phyloP scores from a whole-genome alignment of 2,113 vertebrate genomes.

The Strix aluco region DNA sequence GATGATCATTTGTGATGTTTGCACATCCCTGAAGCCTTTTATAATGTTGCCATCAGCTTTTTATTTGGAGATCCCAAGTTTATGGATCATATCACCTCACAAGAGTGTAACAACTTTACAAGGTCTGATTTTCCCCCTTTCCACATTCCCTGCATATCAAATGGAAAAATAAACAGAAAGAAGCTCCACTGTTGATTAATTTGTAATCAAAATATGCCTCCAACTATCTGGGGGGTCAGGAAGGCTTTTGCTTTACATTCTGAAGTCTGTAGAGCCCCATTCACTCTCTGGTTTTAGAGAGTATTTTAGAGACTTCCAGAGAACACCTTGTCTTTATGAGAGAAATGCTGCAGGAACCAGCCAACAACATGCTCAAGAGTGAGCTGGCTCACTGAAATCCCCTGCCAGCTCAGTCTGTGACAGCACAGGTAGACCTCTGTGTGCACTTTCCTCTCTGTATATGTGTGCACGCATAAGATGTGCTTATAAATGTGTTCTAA shows the following conservation, averaged over 20 bases:
- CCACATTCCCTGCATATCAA: background rate
- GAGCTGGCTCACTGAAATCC: background rate
- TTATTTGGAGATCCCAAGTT: background rate
- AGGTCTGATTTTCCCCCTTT: background rate
- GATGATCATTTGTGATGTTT: background rate
- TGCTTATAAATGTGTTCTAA: background rate
- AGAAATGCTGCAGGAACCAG: background rate
- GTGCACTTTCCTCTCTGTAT: fast-evolving
- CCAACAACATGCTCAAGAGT: background rate
- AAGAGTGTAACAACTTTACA: background rate
- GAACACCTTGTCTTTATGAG: background rate
- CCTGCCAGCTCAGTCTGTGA: background rate
- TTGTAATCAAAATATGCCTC: background rate
- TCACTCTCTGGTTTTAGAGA: background rate
- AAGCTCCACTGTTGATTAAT: background rate
- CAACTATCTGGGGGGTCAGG: background rate
- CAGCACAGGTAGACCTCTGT: background rate
- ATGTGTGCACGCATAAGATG: background rate
- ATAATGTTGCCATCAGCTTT: background rate
- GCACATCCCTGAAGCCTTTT: background rate
- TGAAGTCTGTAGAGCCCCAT: background rate
- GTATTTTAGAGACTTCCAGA: background rate
- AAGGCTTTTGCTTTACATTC: background rate
- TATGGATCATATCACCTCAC: background rate
- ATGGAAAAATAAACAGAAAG: background rate